A percentile compares a stretch with the other conserved stretches of the same genome.
Conservation (phyloP, 2,797 vertebrate genomes). For the Phylloscopus collybita region DNA sequence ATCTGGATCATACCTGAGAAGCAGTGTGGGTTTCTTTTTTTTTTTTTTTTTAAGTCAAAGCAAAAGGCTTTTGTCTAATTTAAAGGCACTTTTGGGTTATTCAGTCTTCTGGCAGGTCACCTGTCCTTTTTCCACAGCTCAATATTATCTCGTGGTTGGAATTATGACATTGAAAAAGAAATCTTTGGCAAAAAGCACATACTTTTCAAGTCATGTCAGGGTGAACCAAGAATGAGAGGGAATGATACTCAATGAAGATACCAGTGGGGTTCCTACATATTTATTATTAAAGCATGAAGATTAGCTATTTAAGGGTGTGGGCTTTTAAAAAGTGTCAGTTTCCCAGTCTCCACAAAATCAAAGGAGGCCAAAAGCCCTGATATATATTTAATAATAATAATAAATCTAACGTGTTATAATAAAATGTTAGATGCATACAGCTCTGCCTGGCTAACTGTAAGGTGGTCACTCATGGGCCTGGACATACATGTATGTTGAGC, state of each 20-base stretch:
- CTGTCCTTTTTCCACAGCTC: constrained; percentile 29
- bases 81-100: constrained; percentile 32
- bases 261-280: not conserved
- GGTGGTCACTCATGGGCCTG: not conserved
- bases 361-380: not conserved
- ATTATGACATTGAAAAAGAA: constrained; percentile 20
- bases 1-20: constrained; percentile 52
- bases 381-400: not conserved
- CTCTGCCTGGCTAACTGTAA: not conserved
- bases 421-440: not conserved
- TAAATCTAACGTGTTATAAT: not conserved
- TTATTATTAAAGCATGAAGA: not conserved
- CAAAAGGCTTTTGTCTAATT: constrained; percentile 38
- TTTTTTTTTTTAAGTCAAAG: not conserved
- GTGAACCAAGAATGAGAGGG: not conserved
- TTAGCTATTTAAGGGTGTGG: not conserved
- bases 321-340: not conserved
- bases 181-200: not conserved
- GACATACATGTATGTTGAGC: not conserved
- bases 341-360: not conserved
- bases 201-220: constrained; percentile 1
- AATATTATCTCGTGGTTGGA: not conserved
- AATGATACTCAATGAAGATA: not conserved
- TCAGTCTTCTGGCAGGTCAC: not conserved
- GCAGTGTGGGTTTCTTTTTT: not conserved